A percentile compares a stretch with the other conserved stretches of the same genome.
phyloP scores from a whole-genome alignment of 2,888 invertebrate species.

The Hemaris fuciformis region DNA sequence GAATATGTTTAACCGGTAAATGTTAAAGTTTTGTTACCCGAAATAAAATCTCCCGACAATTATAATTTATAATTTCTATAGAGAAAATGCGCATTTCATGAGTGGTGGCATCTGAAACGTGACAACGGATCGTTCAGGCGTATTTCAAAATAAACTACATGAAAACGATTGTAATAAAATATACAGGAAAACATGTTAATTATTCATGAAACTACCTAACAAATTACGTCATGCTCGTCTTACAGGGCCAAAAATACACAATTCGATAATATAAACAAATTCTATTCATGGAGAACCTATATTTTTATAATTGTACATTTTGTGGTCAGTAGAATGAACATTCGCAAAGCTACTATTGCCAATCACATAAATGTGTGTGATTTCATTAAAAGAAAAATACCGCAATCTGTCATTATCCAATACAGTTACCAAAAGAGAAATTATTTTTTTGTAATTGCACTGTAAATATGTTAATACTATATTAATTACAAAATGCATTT shows the following conservation, averaged over 20 bases:
- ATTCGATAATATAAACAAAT: background rate
- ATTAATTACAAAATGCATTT: background rate
- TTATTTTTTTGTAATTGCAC: background rate
- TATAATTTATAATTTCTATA: background rate
- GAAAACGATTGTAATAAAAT: background rate
- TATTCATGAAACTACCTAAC: background rate
- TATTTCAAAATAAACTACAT: background rate
- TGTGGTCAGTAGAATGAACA: background rate
- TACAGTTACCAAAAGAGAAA: too few species aligned
- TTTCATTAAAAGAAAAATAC: too few species aligned
- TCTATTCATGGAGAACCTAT: background rate
- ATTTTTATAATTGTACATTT: background rate
- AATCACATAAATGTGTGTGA: too few species aligned
- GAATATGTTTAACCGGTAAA: background rate
- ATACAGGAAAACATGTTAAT: background rate
- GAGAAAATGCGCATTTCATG: background rate
- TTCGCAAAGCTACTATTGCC: background rate
- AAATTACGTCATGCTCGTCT: background rate
- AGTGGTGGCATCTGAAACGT: background rate
- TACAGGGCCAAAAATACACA: background rate
- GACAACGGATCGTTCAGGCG: background rate
- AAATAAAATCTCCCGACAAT: background rate
- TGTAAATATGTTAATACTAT: background rate
- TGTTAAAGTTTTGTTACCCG: background rate
- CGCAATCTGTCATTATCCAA: too few species aligned